Conservation (phyloP, 2,888 invertebrate species). For the Chrysolina haemoptera region DNA sequence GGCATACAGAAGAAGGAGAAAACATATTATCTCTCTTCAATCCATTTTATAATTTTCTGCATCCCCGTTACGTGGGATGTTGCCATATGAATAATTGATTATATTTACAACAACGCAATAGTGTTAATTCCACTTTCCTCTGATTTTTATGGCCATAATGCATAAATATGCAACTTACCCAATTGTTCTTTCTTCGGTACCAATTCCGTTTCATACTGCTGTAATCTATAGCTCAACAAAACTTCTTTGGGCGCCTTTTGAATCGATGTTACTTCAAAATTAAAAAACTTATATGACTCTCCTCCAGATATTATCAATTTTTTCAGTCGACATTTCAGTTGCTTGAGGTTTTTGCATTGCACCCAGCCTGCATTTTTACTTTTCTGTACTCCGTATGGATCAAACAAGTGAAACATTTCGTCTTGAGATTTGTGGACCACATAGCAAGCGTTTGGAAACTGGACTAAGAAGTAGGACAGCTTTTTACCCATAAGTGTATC, state of each 20-base stretch:
- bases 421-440: conserved; percentile 73
- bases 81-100: too few relatives aligned
- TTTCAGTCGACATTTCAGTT: conserved; percentile 55
- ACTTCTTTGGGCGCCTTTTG: conserved; percentile 72
- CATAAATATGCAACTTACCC: conserved; percentile 44
- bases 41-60: too few relatives aligned
- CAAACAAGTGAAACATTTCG: conserved; percentile 76
- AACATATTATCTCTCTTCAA: too few relatives aligned
- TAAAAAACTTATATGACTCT: conserved; percentile 72
- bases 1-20: too few relatives aligned
- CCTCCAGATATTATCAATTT: conserved; percentile 49
- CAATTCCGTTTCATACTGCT: conserved; percentile 69
- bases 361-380: conserved; percentile 71
- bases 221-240: conserved; percentile 68
- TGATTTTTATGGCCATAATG: too few relatives aligned
- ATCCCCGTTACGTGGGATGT: too few relatives aligned
- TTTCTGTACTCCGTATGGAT: conserved; percentile 70
- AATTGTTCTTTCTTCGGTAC: conserved; percentile 65
- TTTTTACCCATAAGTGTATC: conserved; percentile 65
- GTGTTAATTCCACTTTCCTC: too few relatives aligned
- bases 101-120: too few relatives aligned
- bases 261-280: conserved; percentile 74
- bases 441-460: conserved; percentile 73
- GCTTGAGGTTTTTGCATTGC: conserved; percentile 68
- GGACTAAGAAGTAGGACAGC: conserved; percentile 74